Base-by-base conservation (phyloP, 2,888 invertebrate species). In the Eupithecia inturbata region DNA sequence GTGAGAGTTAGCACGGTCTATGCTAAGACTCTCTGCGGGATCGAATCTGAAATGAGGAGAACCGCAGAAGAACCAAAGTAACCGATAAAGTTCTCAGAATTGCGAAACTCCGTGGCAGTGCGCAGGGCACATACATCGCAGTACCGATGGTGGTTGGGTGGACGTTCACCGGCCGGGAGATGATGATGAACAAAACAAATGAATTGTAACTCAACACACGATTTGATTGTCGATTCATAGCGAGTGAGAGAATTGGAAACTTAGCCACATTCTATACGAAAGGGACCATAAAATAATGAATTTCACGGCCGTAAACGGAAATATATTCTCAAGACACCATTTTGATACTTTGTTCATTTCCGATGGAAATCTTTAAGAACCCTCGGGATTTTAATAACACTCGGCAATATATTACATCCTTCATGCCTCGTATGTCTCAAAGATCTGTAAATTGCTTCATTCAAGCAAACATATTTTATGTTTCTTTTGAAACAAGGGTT, bases 401-500 rank as follows among this genome's bases (percentile, higher is more conserved):
- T 36, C 39, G 36, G 66, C 66, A 66, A 66, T 66, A 41, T 66
- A 66, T 66, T 36, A 16, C 12, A 62, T 66, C 22, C 39, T 53
- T 53, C 22, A 22, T 14, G 26, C 22, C 12, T 39, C 22, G 9
- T 41, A 66, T 39, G 6, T 28, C 62, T 62, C 28, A 31, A 62
- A 31, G 9, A 31, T 28, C 16, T 19, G 31, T 19, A 62, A 62
- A 62, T 62, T 62, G 31, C 19, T 62, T 31, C 16, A 62, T 62
- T 28, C 62, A 31, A 19, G 31, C 16, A 62, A 69, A 62, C 31
- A 63, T 70, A 31, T 63, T 70, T 31, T 63, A 70, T 31, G 16
- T 41, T 12, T 60, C 26, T 45, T 70, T 63, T 33, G 57, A 68
- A 53, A 66, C 67, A 28, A 63, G 62, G 41, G 71, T 73, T 68